Conservation (phyloP, 92 coral and sea anemone species). For the Paramuricea clavata region DNA sequence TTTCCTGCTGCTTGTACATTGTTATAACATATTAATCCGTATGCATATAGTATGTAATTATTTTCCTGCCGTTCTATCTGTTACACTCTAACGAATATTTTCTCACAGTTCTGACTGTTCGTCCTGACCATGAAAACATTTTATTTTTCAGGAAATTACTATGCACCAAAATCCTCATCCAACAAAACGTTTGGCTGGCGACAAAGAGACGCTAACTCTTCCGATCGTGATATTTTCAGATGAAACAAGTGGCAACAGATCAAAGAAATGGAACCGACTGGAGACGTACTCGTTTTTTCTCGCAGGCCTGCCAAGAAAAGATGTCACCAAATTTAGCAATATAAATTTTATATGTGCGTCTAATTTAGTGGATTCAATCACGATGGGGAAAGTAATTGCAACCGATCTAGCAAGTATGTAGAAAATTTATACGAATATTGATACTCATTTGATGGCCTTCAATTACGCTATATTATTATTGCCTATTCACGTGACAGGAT, state of each 20-base stretch:
- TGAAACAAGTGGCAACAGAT: slow-evolving; percentile 33
- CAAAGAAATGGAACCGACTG: slow-evolving; percentile 35
- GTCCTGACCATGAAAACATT: not conserved
- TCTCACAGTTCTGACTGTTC: not conserved
- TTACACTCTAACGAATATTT: not conserved
- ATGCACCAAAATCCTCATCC: slow-evolving; percentile 9
- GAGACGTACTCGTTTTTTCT: slow-evolving; percentile 38
- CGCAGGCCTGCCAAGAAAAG: slow-evolving; percentile 32
- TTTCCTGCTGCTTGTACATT: not conserved
- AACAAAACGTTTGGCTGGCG: slow-evolving; percentile 19
- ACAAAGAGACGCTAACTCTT: slow-evolving; percentile 26
- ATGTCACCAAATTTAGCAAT: slow-evolving; percentile 26
- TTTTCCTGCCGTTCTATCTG: no score
- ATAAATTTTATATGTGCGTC: slow-evolving; percentile 34
- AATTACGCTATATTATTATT: not conserved
- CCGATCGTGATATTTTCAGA: slow-evolving; percentile 16
- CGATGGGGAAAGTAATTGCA: slow-evolving; percentile 34
- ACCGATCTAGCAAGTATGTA: slow-evolving; percentile 25
- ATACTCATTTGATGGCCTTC: not conserved
- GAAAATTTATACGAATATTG: not conserved
- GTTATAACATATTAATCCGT: not conserved
- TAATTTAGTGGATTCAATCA: slow-evolving; percentile 27
- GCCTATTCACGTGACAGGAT: not conserved
- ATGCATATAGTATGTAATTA: no score
- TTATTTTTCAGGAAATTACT: slow-evolving; percentile 10